Conservation (phyloP, 2,113 vertebrate genomes). For the Empidonax alnorum region DNA sequence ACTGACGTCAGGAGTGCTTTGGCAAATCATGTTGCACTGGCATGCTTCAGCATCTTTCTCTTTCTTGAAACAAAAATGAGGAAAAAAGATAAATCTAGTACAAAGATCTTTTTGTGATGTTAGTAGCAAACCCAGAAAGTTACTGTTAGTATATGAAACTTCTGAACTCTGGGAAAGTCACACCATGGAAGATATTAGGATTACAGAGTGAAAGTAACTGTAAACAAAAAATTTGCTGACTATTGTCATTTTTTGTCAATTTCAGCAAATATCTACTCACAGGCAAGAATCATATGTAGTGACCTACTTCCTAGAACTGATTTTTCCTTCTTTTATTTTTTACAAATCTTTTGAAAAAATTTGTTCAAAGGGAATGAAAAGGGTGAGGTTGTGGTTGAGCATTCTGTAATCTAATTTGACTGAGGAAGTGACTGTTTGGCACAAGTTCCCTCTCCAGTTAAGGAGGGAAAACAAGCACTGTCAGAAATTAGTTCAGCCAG, state of each 20-base stretch:
- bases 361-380: neutral
- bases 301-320: neutral
- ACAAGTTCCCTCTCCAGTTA: neutral
- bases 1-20: neutral
- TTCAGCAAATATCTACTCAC: neutral
- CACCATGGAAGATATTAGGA: neutral
- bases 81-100: neutral
- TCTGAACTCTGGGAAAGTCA: neutral
- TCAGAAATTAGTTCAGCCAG: neutral
- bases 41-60: neutral
- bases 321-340: neutral
- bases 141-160: neutral
- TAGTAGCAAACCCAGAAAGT: neutral
- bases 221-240: slow-evolving; percentile 19
- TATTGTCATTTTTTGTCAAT: neutral
- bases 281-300: neutral
- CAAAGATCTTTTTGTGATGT: neutral
- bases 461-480: neutral
- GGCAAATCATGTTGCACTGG: neutral
- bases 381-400: neutral
- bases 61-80: neutral
- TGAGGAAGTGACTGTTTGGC: neutral
- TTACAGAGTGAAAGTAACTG: neutral
- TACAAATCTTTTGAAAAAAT: neutral
- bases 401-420: neutral